Base-by-base conservation (phyloP, 2,797 vertebrate genomes). In the Netta rufina region DNA sequence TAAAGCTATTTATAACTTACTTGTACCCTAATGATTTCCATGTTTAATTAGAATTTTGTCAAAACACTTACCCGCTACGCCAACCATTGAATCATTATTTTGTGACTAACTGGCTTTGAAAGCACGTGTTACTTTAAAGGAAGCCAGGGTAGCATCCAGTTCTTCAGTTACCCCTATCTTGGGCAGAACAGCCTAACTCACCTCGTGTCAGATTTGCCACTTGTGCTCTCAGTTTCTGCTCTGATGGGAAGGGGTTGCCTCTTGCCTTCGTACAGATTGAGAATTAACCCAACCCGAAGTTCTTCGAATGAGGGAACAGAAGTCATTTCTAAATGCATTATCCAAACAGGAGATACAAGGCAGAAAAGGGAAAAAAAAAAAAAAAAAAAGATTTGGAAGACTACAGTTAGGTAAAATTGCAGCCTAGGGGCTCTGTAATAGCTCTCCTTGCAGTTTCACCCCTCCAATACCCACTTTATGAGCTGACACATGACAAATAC, bases 321-420 rank as follows among this genome's bases (percentile, higher is more conserved):
- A 49, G 2, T 41, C 2, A 43, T 32, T 57, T 72, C 80, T 41
- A 71, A 66, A 62, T 61, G 30, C 6, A 28, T 13, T 62, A 39
- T 41, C 61, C 58, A 77, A 77, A 62, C 6, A 57, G 15, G 30
- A 81, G 25, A 81, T 38, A 20, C 0, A 45, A 15, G 4, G 36
- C 28, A 62, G 32, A 62, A 43, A 43, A 2, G 25, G 43, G 22
- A 33, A 33, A 33, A 33, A 43, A 11, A n/a, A 11, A n/a, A 5
- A 21, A 2, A 8, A 12, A n/a, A 4, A 22, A 5, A 21, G 2
- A 32, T 17, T 67, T 12, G 0, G 38, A 57, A 45, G 4, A 47
- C 60, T 67, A 30, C 5, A 49, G 8, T 27, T 32, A 72, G 13
- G 13, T 45, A 41, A 76, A 25, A 64, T 27, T 64, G 43, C 1